Evolutionary conservation across 1,140 invertebrate species (phyloP), one percentile per base, ranked within the genome.

Genomic region (Phymorhynchus buccinoides): DNA sequence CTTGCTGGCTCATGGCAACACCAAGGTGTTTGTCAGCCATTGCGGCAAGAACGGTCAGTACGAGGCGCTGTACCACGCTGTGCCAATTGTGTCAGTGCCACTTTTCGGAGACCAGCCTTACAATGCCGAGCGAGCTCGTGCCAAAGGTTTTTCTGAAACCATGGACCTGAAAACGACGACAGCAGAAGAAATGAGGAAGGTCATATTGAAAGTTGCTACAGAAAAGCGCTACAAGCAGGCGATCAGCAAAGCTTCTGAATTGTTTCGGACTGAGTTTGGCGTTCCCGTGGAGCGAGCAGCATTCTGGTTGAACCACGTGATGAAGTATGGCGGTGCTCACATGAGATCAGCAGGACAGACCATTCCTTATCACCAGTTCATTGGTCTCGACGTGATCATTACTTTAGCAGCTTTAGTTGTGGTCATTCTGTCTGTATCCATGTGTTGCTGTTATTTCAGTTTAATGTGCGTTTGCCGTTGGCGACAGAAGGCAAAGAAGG

Each of bases 41-140:
- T 91, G 90, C 81, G 89, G 89, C 3, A 87, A 85, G 18, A 88
- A 88, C 81, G 86, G 88, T 32, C 79, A 87, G 35, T 88, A 88
- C 80, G 90, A 91, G 75, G 87, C 88, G 18, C 80, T 89, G 12
- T 89, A 86, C 78, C 86, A 89, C 83, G 90, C 87, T 0, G 86
- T 91, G 18, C 90, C 90, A 14, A 85, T 91, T 80, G 56, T 97
- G 9, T 94, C 95, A 9, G 95, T 96, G 88, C 96, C 96, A 6
- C 91, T 96, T 83, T 95, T 95, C 81, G 96, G 95, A 1, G 96
- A 96, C 87, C 96, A 96, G 88, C 88, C 87, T 14, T 92, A 92
- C 18, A 95, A 95, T 89, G 85, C 87, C 39, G 27, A 81, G 18
- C 68, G 88, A 22, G 86, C 86, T 30, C 79, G 56, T 16, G 35